Conservation (phyloP, 2,797 vertebrate genomes). For the Melanotaenia nigrans region DNA sequence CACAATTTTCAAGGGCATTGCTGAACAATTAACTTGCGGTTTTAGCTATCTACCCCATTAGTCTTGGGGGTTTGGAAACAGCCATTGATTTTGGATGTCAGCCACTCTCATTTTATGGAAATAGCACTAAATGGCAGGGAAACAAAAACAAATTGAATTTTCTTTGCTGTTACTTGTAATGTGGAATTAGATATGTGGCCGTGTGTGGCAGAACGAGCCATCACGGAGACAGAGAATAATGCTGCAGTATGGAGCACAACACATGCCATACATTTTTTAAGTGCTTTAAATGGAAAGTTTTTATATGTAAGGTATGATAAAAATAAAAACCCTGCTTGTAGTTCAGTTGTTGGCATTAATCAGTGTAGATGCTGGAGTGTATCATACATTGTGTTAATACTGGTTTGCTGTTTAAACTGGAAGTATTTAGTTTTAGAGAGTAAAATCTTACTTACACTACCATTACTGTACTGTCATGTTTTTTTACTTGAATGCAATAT, state of each 20-base stretch:
- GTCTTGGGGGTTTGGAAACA: conserved; percentile 74
- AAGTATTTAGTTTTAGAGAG: too few species aligned
- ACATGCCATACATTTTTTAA: conserved; percentile 38
- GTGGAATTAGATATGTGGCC: conserved; percentile 79
- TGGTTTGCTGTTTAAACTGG: too few species aligned
- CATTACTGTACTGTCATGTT: too few species aligned
- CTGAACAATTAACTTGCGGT: conserved; percentile 78
- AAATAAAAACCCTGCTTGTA: not conserved
- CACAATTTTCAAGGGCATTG: conserved; percentile 79
- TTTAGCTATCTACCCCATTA: conserved; percentile 79
- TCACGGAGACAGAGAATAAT: conserved; percentile 52
- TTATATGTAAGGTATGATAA: conserved; percentile 13
- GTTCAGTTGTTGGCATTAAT: conserved; percentile 8
- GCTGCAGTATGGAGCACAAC: conserved; percentile 41
- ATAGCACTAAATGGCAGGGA: conserved; percentile 79
- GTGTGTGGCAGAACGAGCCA: conserved; percentile 73
- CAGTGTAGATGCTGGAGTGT: not conserved
- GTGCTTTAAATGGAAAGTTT: conserved; percentile 29
- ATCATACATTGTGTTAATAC: too few species aligned
- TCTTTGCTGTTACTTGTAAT: conserved; percentile 78
- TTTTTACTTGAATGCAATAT: too few species aligned
- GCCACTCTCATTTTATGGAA: conserved; percentile 81
- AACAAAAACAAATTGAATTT: conserved; percentile 82
- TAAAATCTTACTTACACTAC: too few species aligned
- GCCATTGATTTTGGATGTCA: conserved; percentile 81